Evolutionary conservation across 1,140 invertebrate genomes (phyloP).

Genomic region (Trichonephila clavata): DNA sequence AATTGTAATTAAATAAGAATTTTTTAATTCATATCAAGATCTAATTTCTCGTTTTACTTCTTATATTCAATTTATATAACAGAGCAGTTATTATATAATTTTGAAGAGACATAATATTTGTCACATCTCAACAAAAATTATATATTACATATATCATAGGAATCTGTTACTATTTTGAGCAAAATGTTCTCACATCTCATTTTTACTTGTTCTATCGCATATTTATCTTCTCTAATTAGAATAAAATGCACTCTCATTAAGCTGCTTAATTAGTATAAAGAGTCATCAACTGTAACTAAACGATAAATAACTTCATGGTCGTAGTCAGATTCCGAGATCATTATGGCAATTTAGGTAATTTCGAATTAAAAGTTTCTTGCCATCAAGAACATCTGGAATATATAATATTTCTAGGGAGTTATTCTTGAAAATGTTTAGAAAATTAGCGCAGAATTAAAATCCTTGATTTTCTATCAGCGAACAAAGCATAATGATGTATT

Average conservation of each 20-base stretch:
- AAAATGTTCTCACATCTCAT: background rate
- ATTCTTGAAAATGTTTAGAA: background rate
- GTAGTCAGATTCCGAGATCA: background rate
- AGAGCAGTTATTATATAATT: too few relatives aligned
- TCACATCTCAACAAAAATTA: too few relatives aligned
- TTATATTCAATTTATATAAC: too few relatives aligned
- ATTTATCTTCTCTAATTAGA: conserved; percentile 53
- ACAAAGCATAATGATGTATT: background rate
- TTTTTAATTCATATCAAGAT: too few relatives aligned
- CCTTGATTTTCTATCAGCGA: too few relatives aligned
- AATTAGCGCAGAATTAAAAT: background rate
- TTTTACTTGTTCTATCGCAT: background rate
- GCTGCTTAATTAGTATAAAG: conserved; percentile 62
- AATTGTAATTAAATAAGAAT: too few relatives aligned
- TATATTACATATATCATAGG: too few relatives aligned
- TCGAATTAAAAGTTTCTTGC: conserved; percentile 42
- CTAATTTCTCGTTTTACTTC: too few relatives aligned
- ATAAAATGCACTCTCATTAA: conserved; percentile 46
- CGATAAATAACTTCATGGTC: conserved; percentile 37
- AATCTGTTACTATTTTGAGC: too few relatives aligned
- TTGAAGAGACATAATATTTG: too few relatives aligned
- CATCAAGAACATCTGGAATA: conserved; percentile 41
- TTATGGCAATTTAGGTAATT: conserved; percentile 43
- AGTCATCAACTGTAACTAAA: conserved; percentile 54
- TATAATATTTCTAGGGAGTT: background rate